These are phyloP conservation scores for Muscina levida DNA, from an alignment of 2,888 invertebrate species.

Conservation along the genomic window DNA sequence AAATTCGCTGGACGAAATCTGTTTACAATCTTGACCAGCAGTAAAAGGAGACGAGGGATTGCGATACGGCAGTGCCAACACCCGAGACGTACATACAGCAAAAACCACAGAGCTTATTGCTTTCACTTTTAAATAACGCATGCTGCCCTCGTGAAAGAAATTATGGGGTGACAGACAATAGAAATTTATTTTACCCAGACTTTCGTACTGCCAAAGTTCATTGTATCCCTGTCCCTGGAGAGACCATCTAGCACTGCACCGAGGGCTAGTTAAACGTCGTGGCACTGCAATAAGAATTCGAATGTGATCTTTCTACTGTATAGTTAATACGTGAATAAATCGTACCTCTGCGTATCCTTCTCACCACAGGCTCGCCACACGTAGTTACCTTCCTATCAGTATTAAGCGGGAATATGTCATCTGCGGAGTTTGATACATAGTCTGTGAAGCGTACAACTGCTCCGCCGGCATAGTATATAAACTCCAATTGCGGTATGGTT, in stretches of 20 bases:
- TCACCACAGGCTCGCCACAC: slow-evolving; percentile 80
- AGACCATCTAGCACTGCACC: slow-evolving; percentile 81
- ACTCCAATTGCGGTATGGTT: slow-evolving; percentile 85
- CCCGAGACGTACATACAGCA: slow-evolving; percentile 85
- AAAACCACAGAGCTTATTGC: slow-evolving; percentile 81
- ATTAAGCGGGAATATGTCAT: slow-evolving; percentile 80
- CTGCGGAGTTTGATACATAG: slow-evolving; percentile 82
- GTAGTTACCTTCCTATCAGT: slow-evolving; percentile 72
- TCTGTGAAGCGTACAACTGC: slow-evolving; percentile 83
- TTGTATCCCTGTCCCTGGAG: slow-evolving; percentile 78
- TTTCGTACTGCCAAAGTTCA: slow-evolving; percentile 83
- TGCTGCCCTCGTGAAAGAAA: slow-evolving; percentile 82
- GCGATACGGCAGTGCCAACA: slow-evolving; percentile 80
- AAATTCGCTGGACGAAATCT: slow-evolving; percentile 82
- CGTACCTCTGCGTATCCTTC: slow-evolving; percentile 84
- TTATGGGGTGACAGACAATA: slow-evolving; percentile 87
- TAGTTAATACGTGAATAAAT: slow-evolving; percentile 1
- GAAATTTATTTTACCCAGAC: slow-evolving; percentile 84
- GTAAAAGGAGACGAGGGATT: slow-evolving; percentile 73
- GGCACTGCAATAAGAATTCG: slow-evolving; percentile 78
- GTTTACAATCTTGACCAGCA: slow-evolving; percentile 81
- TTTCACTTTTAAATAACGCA: slow-evolving; percentile 81
- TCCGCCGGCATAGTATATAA: slow-evolving; percentile 83
- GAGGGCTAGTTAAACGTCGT: slow-evolving; percentile 83
- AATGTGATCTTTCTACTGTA: background rate